phyloP scores from a whole-genome alignment of 2,113 vertebrate genomes.

The Seriola dumerili region DNA sequence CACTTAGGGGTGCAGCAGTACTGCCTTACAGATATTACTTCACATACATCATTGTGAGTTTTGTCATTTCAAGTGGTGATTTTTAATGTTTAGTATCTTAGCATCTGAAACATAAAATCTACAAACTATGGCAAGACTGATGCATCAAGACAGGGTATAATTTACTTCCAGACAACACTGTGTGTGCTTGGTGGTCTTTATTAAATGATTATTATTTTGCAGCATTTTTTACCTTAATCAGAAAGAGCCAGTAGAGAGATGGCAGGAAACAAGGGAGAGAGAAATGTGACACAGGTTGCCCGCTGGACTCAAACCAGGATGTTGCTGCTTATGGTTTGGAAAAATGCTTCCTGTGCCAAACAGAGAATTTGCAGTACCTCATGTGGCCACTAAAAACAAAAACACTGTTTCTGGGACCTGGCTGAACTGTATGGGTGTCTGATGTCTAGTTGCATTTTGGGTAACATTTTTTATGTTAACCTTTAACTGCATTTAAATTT shows the following conservation, averaged over 20 bases:
- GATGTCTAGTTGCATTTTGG: too few relatives aligned
- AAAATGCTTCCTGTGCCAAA: too few relatives aligned
- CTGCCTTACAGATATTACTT: slow-evolving; percentile 12
- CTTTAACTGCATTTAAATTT: not conserved
- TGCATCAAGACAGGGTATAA: not conserved
- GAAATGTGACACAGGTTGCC: too few relatives aligned
- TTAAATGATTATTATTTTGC: not conserved
- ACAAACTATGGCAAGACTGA: not conserved
- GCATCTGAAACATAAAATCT: not conserved
- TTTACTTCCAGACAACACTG: not conserved
- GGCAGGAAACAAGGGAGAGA: not conserved
- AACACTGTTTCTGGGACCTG: too few relatives aligned
- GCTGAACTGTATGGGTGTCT: too few relatives aligned
- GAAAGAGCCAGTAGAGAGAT: not conserved
- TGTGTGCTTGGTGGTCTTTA: not conserved
- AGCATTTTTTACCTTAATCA: not conserved
- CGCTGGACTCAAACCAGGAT: not conserved
- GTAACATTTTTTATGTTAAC: not conserved
- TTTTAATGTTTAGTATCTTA: not conserved
- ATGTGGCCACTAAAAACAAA: too few relatives aligned
- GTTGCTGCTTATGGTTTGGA: not conserved
- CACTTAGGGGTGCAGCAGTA: slow-evolving; percentile 8
- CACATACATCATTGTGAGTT: slow-evolving; percentile 10
- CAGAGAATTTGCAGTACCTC: too few relatives aligned
- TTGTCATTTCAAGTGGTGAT: not conserved